A percentile compares a stretch with the other conserved stretches of the same genome.
Evolutionary conservation across 2,888 invertebrate species (phyloP).

Genomic region (Drymonia ruficornis): DNA sequence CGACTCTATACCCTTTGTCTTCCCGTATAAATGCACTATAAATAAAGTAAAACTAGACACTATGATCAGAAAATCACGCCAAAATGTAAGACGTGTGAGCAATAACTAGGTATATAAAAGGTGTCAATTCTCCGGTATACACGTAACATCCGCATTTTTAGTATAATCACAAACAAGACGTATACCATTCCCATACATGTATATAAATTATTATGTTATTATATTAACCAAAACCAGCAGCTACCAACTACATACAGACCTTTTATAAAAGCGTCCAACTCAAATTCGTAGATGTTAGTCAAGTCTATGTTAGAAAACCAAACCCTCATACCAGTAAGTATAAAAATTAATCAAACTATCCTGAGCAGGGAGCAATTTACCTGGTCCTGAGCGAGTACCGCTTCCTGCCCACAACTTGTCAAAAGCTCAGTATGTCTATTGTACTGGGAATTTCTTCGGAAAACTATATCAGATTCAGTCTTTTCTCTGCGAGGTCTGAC

Average conservation of each 20-base stretch:
- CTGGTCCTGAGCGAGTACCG: slow-evolving; percentile 83
- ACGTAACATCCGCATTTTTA: slow-evolving; percentile 14
- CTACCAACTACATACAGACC: slow-evolving; percentile 53
- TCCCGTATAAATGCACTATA: slow-evolving; percentile 28
- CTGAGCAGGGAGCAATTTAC: slow-evolving; percentile 78
- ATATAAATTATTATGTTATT: slow-evolving; percentile 38
- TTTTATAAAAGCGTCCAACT: slow-evolving; percentile 55
- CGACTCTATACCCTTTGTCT: slow-evolving; percentile 25
- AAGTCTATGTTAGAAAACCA: slow-evolving; percentile 67
- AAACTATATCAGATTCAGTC: slow-evolving; percentile 94
- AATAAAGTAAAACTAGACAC: slow-evolving; percentile 31
- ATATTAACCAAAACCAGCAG: slow-evolving; percentile 57
- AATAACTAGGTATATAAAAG: slow-evolving; percentile 35
- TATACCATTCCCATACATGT: slow-evolving; percentile 59
- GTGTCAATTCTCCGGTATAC: slow-evolving; percentile 21
- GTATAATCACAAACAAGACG: slow-evolving; percentile 36
- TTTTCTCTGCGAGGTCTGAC: slow-evolving; percentile 92
- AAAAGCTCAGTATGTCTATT: slow-evolving; percentile 74
- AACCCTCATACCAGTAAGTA: slow-evolving; percentile 80
- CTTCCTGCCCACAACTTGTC: slow-evolving; percentile 80
- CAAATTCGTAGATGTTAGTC: slow-evolving; percentile 59
- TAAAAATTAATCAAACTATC: slow-evolving; percentile 74
- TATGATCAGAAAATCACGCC: slow-evolving; percentile 64
- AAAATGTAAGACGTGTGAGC: slow-evolving; percentile 81
- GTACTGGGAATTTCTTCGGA: slow-evolving; percentile 85